Base-by-base conservation (phyloP, 2,797 vertebrate genomes). In the Squalus acanthias region DNA sequence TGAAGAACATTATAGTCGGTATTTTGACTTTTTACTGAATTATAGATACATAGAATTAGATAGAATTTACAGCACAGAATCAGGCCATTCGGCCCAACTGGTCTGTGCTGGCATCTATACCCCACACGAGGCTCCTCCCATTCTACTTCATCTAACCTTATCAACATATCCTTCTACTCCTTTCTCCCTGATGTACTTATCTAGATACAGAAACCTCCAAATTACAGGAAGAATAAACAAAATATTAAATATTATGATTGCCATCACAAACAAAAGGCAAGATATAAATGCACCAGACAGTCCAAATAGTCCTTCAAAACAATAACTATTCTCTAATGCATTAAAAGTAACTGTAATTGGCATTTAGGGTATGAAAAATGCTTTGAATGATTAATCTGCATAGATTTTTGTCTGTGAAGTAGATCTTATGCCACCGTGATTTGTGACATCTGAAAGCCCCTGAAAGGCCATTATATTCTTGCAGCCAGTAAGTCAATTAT, bases 401-500 rank as follows among this genome's bases (percentile, higher is more conserved):
- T 74, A 74, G 70, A 74, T 95, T 95, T 95, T 57, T 13, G 46
- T 74, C 94, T 50, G 70, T 8, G 94, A 29, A 53, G 67, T 74
- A 57, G 22, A 57, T 72, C n/a, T 53, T 53, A 53, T 17, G 12
- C 24, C 50, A 53, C 24, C 13, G 53, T 74, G 70, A 95, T 74
- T 95, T 72, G 93, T 95, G 67, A 72, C 17, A 26, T 67, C 17
- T 50, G 39, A 57, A 72, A 74, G 39, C 72, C 94, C 15, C 17
- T 50, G 39, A 57, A 72, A 74, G 39, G 53, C 94, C 15, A 60
- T 95, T 76, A 95, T 76, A 95, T 74, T 95, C 69, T 69, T 76
- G 70, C 70, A 95, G 26, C 33, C 94, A 95, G 94, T 29, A 95
- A 95, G 94, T 95, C 46, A 95, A 95, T 95, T 95, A 95, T 95